phyloP scores from a whole-genome alignment of 2,113 vertebrate species.

The Ptilonorhynchus violaceus region DNA sequence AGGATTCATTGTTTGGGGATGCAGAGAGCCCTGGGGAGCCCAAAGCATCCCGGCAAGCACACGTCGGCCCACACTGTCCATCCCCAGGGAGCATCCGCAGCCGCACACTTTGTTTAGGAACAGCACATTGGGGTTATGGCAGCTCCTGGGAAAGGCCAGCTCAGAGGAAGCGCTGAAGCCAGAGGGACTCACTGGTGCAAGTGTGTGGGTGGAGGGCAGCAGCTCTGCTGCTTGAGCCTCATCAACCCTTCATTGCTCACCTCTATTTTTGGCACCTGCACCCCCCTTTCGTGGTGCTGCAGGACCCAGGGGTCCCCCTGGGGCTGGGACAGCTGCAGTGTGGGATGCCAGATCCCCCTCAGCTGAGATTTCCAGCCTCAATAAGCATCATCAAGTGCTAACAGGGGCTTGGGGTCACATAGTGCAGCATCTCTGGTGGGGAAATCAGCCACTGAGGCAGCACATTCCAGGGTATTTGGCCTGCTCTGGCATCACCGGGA shows the following conservation, averaged over 20 bases:
- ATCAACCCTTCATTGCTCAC: neutral
- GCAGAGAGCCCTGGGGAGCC: neutral
- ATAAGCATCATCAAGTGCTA: neutral
- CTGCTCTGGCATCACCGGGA: neutral
- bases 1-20: neutral
- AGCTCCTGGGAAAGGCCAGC: slow-evolving; percentile 59
- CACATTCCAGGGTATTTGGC: neutral
- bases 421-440: neutral
- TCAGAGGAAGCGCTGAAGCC: neutral
- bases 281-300: neutral
- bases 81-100: neutral
- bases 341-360: neutral
- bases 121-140: neutral
- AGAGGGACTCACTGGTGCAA: neutral
- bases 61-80: accelerated
- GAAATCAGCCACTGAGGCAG: neutral
- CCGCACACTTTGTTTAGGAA: neutral
- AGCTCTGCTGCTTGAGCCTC: neutral
- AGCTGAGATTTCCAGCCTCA: neutral
- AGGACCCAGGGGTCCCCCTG: neutral
- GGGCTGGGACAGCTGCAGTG: slow-evolving; percentile 24
- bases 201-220: neutral
- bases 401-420: neutral
- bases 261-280: slow-evolving; percentile 16
- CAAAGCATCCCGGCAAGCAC: neutral